Evolutionary conservation across 2,113 vertebrate genomes (phyloP).

Genomic region (Cryptotis parvus): DNA sequence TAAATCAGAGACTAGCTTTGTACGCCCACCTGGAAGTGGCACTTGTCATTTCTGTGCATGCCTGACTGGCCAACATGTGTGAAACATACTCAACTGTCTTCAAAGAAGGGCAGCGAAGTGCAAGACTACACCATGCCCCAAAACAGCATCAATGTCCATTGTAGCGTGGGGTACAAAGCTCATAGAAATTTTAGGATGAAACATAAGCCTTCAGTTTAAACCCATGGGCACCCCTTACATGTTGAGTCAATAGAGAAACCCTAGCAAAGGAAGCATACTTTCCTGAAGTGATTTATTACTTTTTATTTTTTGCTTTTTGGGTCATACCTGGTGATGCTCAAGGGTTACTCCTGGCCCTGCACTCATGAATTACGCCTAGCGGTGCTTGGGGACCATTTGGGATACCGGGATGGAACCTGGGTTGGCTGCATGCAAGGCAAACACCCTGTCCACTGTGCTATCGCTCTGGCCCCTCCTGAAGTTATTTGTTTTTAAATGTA

Average conservation of each 20-base stretch:
- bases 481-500: constrained; percentile 18
- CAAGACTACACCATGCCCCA: background rate
- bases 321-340: too few relatives aligned
- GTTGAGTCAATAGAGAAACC: background rate
- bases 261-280: background rate
- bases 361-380: too few relatives aligned
- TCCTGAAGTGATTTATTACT: background rate
- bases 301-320: too few relatives aligned
- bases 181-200: background rate
- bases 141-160: background rate
- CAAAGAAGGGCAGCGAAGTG: background rate
- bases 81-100: background rate
- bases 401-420: too few relatives aligned
- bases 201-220: constrained; percentile 13
- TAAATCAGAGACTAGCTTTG: background rate
- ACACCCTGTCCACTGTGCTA: too few relatives aligned
- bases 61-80: background rate
- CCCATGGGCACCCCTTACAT: background rate
- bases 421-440: too few relatives aligned
- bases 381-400: too few relatives aligned
- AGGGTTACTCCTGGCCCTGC: too few relatives aligned
- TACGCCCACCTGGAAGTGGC: background rate
- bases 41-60: background rate
- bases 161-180: background rate
- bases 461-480: too few relatives aligned